Percentiles rank a stretch among this genome's conserved stretches.
Evolutionary conservation across 2,113 vertebrate genomes (phyloP).

Genomic region (Myanophis thanlyinensis): DNA sequence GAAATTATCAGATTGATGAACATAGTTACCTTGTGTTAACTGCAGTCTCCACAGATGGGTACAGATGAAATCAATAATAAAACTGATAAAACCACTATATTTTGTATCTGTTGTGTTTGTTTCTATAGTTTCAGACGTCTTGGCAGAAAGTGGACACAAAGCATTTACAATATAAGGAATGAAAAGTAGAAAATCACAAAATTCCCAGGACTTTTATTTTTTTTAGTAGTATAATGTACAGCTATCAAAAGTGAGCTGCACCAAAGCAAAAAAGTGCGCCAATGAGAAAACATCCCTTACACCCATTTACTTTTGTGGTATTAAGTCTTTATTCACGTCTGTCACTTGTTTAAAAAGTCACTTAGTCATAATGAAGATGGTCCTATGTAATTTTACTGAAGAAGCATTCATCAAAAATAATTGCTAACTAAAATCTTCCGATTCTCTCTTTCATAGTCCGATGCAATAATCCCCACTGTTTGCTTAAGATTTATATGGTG

Average conservation of each 20-base stretch:
- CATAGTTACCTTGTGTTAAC: slow-evolving; percentile 54
- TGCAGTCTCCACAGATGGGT: slow-evolving; percentile 49
- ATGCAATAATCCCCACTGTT: background rate
- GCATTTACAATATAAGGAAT: background rate
- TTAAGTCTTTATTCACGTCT: no score
- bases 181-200: background rate
- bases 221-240: background rate
- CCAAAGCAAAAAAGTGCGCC: background rate
- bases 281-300: background rate
- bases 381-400: background rate
- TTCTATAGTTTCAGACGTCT: rapidly evolving
- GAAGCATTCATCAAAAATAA: background rate
- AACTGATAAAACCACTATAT: slow-evolving; percentile 43
- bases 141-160: background rate
- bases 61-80: slow-evolving; percentile 36
- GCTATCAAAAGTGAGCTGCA: background rate
- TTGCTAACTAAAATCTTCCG: rapidly evolving
- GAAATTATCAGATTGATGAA: slow-evolving; percentile 27
- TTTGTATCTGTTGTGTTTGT: background rate
- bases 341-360: no score
- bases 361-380: background rate
- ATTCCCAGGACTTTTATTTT: background rate
- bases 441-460: background rate
- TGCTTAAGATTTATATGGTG: rapidly evolving
- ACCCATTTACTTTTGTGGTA: background rate